These are phyloP conservation scores for Labroides dimidiatus DNA, from an alignment of 2,797 vertebrate genomes.

Conservation along the genomic window DNA sequence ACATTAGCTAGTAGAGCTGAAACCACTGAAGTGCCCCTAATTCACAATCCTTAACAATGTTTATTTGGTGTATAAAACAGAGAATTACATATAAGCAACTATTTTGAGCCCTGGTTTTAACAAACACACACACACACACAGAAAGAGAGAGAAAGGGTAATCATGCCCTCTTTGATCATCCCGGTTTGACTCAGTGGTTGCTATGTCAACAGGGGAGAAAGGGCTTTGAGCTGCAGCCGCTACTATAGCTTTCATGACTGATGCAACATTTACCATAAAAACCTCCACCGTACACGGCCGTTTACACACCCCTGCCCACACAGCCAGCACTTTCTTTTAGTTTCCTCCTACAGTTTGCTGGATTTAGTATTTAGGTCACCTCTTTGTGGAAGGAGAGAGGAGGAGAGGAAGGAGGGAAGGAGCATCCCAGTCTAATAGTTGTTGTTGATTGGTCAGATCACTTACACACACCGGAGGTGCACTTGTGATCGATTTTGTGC, in stretches of 20 bases:
- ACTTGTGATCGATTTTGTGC: constrained; percentile 3
- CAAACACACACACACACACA: constrained; percentile 1
- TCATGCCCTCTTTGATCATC: constrained; percentile 52
- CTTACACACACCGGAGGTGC: not conserved
- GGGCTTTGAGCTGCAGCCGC: constrained; percentile 49
- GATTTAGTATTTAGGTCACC: constrained; percentile 65
- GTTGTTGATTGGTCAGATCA: constrained; percentile 38
- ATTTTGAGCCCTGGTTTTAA: not conserved
- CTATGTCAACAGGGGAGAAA: constrained; percentile 57
- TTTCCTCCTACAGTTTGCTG: constrained; percentile 41
- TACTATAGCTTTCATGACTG: constrained; percentile 57
- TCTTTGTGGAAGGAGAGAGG: constrained; percentile 44
- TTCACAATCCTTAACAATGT: not conserved
- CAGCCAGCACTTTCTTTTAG: constrained; percentile 18
- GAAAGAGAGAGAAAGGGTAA: constrained; percentile 18
- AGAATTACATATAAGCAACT: not conserved
- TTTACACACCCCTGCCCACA: not conserved
- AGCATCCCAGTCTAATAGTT: constrained; percentile 39
- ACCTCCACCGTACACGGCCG: not conserved
- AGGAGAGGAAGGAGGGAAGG: constrained; percentile 41
- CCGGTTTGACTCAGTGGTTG: constrained; percentile 57
- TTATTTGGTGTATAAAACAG: not conserved
- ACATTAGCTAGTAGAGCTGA: not conserved
- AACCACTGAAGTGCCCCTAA: not conserved
- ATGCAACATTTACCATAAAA: constrained; percentile 64